Base-by-base conservation (phyloP, 2,888 invertebrate genomes). In the Andrena fulva region DNA sequence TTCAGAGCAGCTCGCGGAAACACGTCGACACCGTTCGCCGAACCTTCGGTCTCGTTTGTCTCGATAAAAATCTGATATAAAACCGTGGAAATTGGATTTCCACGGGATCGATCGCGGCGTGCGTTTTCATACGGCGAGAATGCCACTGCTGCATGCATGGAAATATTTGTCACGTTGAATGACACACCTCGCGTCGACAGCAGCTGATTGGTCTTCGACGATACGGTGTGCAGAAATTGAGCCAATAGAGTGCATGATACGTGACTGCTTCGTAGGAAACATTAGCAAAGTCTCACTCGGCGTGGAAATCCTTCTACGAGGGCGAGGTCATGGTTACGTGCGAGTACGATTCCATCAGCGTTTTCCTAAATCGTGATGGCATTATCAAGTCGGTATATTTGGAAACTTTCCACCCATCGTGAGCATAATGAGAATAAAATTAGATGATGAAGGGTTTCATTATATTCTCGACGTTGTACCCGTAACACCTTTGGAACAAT, bases 171-270 rank as follows among this genome's bases (percentile, higher is more conserved):
- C 35, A 12, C 27, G 10, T 8, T 1, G 27, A 56, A 52, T 24
- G 70, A 52, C 29, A 50, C 48, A 16, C 50, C n/a, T 75, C 54
- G 52, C 35, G 52, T 63, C 48, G 33, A 68, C 16, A 24, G 12
- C 1, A 2, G 16, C 4, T 54, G 24, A 76, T 78, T 68, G 67
- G 67, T 60, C 12, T 8, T 12, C 16, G 50, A 5, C 20, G n/a
- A 10, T 52, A 27, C n/a, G 12, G 6, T 35, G 16, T 35, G 50
- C 24, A 33, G n/a, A 8, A 8, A 8, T 31, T 31, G 48, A 42
- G 16, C 27, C 33, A 68, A 50, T 68, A 48, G 33, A 31, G 48
- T 56, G 20, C 29, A 1, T 16, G n/a, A 20, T 20, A 5, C 24
- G 29, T 35, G 2, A 20, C 16, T 16, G 35, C 29, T 35, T 66